Conservation (phyloP, 2,888 invertebrate genomes). For the Ariolimax columbianus region DNA sequence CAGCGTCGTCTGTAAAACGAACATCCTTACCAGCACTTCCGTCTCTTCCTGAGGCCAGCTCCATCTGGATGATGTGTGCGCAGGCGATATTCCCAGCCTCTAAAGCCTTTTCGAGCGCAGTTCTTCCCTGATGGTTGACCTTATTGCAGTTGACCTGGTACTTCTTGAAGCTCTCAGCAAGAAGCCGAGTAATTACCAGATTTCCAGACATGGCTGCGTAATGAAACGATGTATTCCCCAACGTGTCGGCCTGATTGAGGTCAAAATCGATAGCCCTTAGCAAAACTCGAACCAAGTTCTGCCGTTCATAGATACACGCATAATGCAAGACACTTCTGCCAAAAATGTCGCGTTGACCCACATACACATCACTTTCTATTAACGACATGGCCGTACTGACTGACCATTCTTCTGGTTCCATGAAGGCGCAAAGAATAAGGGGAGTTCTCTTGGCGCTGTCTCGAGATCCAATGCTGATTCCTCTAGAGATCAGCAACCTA, state of each 20-base stretch:
- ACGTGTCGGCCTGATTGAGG: slow-evolving; percentile 69
- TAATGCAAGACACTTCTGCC: slow-evolving; percentile 76
- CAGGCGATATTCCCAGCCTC: slow-evolving; percentile 28
- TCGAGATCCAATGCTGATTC: slow-evolving; percentile 66
- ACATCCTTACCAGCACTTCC: slow-evolving; percentile 28
- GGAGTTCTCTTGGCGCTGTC: slow-evolving; percentile 71
- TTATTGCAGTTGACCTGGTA: slow-evolving; percentile 50
- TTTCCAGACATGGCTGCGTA: slow-evolving; percentile 73
- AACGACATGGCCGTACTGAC: slow-evolving; percentile 74
- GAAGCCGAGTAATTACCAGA: slow-evolving; percentile 58
- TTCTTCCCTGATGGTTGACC: slow-evolving; percentile 42
- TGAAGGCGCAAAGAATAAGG: slow-evolving; percentile 73
- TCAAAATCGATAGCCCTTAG: slow-evolving; percentile 76
- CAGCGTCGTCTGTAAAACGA: slow-evolving; percentile 10
- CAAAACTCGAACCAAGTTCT: slow-evolving; percentile 66
- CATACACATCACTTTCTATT: slow-evolving; percentile 74
- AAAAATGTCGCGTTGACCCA: slow-evolving; percentile 66
- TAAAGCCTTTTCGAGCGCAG: slow-evolving; percentile 49
- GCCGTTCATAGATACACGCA: slow-evolving; percentile 73
- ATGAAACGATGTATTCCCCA: slow-evolving; percentile 76
- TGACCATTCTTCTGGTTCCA: slow-evolving; percentile 74
- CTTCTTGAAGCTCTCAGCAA: slow-evolving; percentile 62
- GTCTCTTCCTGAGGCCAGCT: not conserved
- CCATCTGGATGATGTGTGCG: slow-evolving; percentile 31
- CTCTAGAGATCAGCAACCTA: slow-evolving; percentile 72